Conservation (phyloP, 92 coral and sea anemone species). For the Epizoanthus scotinus region DNA sequence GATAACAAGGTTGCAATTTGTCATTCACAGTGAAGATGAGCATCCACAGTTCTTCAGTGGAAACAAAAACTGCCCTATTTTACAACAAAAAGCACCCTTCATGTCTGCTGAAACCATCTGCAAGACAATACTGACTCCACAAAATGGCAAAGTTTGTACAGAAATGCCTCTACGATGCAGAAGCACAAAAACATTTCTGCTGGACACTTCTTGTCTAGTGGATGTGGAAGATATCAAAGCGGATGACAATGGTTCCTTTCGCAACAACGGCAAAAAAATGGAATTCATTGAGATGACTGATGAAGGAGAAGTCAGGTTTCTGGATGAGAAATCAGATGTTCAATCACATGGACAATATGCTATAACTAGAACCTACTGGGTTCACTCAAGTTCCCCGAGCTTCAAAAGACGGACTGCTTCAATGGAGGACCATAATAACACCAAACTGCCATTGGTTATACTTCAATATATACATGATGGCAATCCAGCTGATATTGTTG, state of each 20-base stretch:
- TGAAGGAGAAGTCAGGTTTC: conserved; percentile 47
- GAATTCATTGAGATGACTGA: conserved; percentile 49
- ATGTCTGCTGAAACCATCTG: conserved; percentile 8
- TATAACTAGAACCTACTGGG: conserved; percentile 13
- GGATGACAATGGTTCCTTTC: conserved; percentile 51
- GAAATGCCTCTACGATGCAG: conserved; percentile 44
- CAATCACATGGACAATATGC: not conserved
- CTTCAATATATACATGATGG: conserved; percentile 45
- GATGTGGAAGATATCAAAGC: conserved; percentile 44
- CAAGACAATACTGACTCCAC: not conserved
- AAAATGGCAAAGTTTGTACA: conserved; percentile 38
- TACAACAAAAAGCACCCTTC: conserved; percentile 2
- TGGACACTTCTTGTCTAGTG: conserved; percentile 42
- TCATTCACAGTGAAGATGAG: not conserved
- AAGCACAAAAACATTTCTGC: conserved; percentile 28
- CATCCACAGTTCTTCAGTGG: not conserved
- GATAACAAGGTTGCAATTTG: not conserved
- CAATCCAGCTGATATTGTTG: conserved; percentile 16
- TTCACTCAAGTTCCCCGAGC: conserved; percentile 2
- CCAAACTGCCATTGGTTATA: conserved; percentile 40
- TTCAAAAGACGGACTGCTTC: conserved; percentile 38
- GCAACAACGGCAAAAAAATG: conserved; percentile 49
- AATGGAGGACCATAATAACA: conserved; percentile 42
- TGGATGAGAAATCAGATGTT: conserved; percentile 12
- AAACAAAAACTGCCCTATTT: conserved; percentile 8